Evolutionary conservation across 1,140 invertebrate genomes (phyloP).

Genomic region (Dinoponera quadriceps): DNA sequence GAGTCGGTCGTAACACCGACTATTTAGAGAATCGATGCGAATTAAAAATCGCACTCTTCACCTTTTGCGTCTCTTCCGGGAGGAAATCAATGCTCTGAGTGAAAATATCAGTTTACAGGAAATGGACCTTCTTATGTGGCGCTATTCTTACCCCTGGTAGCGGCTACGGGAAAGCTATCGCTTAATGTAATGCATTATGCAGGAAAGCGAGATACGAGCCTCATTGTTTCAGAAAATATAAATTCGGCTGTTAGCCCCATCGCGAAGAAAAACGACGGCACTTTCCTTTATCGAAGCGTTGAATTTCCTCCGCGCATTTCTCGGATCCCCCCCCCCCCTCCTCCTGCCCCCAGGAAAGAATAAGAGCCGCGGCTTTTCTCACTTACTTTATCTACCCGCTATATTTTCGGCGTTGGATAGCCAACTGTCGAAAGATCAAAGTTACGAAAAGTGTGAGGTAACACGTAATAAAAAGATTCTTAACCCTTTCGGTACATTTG

Average conservation of each 20-base stretch:
- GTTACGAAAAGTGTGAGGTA: too few species aligned
- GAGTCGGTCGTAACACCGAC: too few species aligned
- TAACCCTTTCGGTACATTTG: too few species aligned
- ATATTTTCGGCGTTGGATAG: too few species aligned
- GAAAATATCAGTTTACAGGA: neutral
- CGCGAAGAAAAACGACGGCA: conserved; percentile 28
- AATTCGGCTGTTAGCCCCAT: conserved; percentile 13
- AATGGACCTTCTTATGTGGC: conserved; percentile 42
- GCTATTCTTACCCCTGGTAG: conserved; percentile 40
- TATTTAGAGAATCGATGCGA: neutral
- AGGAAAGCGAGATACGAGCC: conserved; percentile 58
- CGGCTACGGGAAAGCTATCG: conserved; percentile 59
- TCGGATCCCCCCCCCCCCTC: too few species aligned
- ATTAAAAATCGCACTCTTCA: neutral
- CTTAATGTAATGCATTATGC: conserved; percentile 79
- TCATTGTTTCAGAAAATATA: conserved; percentile 36
- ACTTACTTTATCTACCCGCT: too few species aligned
- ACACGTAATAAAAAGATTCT: too few species aligned
- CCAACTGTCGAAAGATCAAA: too few species aligned
- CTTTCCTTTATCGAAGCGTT: conserved; percentile 8
- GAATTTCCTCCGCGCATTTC: too few species aligned
- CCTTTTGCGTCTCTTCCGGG: neutral
- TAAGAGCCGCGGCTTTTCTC: too few species aligned
- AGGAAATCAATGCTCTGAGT: conserved; percentile 1
- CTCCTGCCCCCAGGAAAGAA: too few species aligned